These are phyloP conservation scores for Listrodromus nycthemerus DNA, from an alignment of 2,888 invertebrate species.

Conservation along the genomic window DNA sequence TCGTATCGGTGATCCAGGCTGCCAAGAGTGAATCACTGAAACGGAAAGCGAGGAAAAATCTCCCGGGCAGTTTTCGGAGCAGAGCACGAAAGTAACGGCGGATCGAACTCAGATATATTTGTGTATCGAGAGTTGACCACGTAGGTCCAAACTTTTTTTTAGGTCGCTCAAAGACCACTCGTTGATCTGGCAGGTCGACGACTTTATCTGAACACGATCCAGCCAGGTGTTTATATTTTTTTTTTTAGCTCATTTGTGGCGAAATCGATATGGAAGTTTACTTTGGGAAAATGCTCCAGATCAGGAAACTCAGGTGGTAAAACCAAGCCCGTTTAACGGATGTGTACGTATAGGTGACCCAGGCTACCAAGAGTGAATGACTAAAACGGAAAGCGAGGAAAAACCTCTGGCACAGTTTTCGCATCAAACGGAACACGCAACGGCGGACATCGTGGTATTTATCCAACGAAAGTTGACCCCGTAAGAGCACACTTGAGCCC, in stretches of 20 bases:
- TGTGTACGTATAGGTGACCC: slow-evolving; percentile 1
- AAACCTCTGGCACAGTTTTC: slow-evolving; percentile 1
- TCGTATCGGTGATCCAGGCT: slow-evolving; percentile 40
- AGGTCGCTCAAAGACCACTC: neutral
- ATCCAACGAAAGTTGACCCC: neutral
- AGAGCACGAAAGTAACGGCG: neutral
- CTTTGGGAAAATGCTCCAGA: too few relatives aligned
- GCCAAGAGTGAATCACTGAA: slow-evolving; percentile 39
- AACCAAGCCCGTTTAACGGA: too few relatives aligned
- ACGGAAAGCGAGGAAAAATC: slow-evolving; percentile 22
- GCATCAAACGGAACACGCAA: neutral
- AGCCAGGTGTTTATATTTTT: too few relatives aligned
- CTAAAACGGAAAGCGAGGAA: slow-evolving; percentile 28
- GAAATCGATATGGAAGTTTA: too few relatives aligned
- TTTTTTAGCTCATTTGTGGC: too few relatives aligned
- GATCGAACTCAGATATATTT: slow-evolving; percentile 12
- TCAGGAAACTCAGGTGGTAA: too few relatives aligned
- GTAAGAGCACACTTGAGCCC: neutral
- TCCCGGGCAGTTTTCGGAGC: neutral
- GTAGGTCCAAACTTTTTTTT: neutral
- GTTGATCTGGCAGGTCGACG: too few relatives aligned
- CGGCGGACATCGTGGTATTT: slow-evolving; percentile 6
- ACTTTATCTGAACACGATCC: too few relatives aligned
- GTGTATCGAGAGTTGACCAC: neutral
- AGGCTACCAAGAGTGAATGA: slow-evolving; percentile 35